Base-by-base conservation (phyloP, 2,797 vertebrate genomes). In the Microcaecilia unicolor region DNA sequence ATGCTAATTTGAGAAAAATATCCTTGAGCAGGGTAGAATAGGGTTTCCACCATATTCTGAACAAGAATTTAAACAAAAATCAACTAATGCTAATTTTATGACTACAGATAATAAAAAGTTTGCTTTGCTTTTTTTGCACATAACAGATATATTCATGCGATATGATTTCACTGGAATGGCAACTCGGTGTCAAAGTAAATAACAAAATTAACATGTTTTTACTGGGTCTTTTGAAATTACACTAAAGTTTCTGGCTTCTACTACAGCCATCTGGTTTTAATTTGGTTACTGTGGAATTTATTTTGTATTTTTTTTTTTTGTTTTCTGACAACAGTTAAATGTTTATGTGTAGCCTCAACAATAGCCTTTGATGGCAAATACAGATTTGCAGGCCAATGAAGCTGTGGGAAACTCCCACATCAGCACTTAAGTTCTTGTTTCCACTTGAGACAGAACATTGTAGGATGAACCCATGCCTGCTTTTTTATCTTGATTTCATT, bases 351-450 rank as follows among this genome's bases (percentile, higher is more conserved):
- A 59, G 61, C 79, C 83, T 78, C 78, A 57, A 79, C 72, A 67
- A 77, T 68, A 58, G 70, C 58, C 67, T 67, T 70, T 26, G 64
- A 67, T 83, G 84, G 81, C 82, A 72, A 41, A 35, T 66, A 42
- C 41, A 57, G 51, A 48, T 58, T 39, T 30, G 51, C 55, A 64
- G 46, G 46, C 59, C 44, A 37, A 5, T 24, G 36, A 29, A 71
- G 66, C 73, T 84, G 78, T 88, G 83, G 83, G 86, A 90, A 90
- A 74, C 65, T 85, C 81, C 82, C 75, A 27, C 56, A 64, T 67
- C 78, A 80, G 74, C 80, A 60, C 44, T 59, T 31, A 42, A 13
- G 34, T 19, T 8, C 25, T 38, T 37, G 16, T 62, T 60, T 63
- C 32, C 55, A 53, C 10, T 20, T 32, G 36, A 38, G 34, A n/a